Evolutionary conservation across 2,113 vertebrate genomes (phyloP).

Genomic region (Pimephales promelas): DNA sequence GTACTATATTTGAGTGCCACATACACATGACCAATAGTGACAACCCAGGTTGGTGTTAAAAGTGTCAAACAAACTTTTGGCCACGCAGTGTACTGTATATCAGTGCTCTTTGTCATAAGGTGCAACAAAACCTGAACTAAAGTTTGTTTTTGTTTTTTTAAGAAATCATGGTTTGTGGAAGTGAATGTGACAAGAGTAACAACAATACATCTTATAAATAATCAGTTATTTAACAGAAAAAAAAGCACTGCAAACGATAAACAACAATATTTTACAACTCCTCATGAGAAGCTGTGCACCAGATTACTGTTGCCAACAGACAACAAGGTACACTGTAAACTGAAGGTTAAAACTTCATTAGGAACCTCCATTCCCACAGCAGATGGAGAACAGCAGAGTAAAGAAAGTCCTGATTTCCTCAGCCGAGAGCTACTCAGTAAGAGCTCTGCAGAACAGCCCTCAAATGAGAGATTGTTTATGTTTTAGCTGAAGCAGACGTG

Average conservation of each 20-base stretch:
- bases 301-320: constrained; percentile 44
- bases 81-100: constrained; percentile 18
- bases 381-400: constrained; percentile 21
- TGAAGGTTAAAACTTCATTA: constrained; percentile 20
- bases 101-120: constrained; percentile 47
- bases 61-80: background rate
- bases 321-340: constrained; percentile 39
- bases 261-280: constrained; percentile 52
- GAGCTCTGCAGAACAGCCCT: constrained; percentile 32
- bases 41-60: background rate
- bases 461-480: constrained; percentile 12
- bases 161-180: constrained; percentile 38
- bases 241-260: constrained; percentile 59
- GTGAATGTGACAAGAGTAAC: constrained; percentile 3
- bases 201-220: constrained; percentile 61
- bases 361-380: constrained; percentile 28
- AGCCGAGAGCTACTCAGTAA: constrained; percentile 35
- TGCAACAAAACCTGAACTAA: constrained; percentile 41
- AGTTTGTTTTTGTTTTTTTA: constrained; percentile 16
- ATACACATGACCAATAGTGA: background rate
- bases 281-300: constrained; percentile 40
- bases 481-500: constrained; percentile 83
- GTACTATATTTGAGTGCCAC: background rate
- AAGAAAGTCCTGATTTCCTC: constrained; percentile 28
- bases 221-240: constrained; percentile 52